Evolutionary conservation across 92 coral and sea anemone genomes (phyloP), one percentile per base, ranked within the genome.

Genomic region (Heteractis magnifica): DNA sequence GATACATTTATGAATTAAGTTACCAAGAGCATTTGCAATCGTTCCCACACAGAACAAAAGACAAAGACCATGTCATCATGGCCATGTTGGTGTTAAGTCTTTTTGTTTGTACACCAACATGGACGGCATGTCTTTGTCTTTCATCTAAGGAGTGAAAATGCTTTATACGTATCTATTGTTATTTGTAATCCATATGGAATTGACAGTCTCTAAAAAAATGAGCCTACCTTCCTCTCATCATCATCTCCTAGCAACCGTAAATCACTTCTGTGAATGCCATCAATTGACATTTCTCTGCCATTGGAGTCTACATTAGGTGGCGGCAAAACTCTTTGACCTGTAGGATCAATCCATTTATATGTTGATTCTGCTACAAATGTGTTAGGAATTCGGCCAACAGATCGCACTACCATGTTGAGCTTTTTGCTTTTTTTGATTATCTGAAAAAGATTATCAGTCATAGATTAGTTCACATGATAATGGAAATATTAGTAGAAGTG

Each of bases 171-270:
- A 34, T 34, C 44, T 34, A 34, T 34, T 34, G 3, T 34, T 34
- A 34, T 34, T 34, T 34, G 44, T 1, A 34, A 34, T 34, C 44
- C 44, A 34, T 34, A 34, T 34, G 44, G 44, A 34, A 34, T 34
- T 34, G 44, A 34, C 44, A 34, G 44, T 34, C 44, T 0, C 44
- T 34, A 34, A 34, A 77, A 77, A 59, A 49, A 16, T 8, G 13
- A 52, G 52, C 88, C 78, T 65, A 97, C 99, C 98, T 97, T 97
- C 56, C 99, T 88, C 55, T 97, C 99, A 92, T 97, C 98, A 88
- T 94, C 98, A 79, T 89, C 99, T 74, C 95, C 99, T 58, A 97
- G 90, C 76, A 97, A 85, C 79, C 99, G 80, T 79, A 96, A 84
- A 76, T 96, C 98, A 92, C 99, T 96, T 81, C 93, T 94, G 49